phyloP scores from a whole-genome alignment of 2,113 vertebrate species.

The Psilopsiagon aymara region DNA sequence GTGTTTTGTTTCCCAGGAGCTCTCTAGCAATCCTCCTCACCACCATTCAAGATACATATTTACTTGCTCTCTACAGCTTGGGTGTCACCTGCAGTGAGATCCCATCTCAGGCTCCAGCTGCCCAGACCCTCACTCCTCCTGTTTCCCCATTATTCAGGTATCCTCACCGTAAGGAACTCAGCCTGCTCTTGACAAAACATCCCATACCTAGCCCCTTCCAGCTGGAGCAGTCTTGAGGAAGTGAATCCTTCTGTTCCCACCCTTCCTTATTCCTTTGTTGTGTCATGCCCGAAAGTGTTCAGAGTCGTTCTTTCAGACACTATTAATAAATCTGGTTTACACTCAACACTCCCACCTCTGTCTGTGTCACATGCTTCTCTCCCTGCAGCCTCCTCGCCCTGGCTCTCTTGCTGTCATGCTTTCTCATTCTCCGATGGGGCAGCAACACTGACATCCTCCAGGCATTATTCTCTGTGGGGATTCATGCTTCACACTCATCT shows the following conservation, averaged over 20 bases:
- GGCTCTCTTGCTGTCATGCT: background rate
- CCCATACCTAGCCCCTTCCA: background rate
- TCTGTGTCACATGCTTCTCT: background rate
- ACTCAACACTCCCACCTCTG: background rate
- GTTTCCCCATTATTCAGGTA: background rate
- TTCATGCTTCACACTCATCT: background rate
- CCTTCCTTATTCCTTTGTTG: background rate
- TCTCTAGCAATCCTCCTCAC: background rate
- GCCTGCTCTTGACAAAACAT: background rate
- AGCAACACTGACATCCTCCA: background rate
- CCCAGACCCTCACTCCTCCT: background rate
- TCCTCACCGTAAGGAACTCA: background rate
- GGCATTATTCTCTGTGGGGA: background rate
- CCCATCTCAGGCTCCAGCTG: background rate
- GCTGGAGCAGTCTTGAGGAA: background rate
- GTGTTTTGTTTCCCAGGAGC: background rate
- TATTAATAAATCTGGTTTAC: constrained; percentile 57
- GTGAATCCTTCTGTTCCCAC: background rate
- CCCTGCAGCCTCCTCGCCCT: background rate
- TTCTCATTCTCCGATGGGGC: background rate
- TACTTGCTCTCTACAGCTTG: background rate
- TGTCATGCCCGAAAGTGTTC: background rate
- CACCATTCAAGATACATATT: background rate
- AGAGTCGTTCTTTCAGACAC: background rate
- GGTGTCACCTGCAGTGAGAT: background rate